phyloP scores from a whole-genome alignment of 1,140 invertebrate species.

The Plutomurus gul region DNA sequence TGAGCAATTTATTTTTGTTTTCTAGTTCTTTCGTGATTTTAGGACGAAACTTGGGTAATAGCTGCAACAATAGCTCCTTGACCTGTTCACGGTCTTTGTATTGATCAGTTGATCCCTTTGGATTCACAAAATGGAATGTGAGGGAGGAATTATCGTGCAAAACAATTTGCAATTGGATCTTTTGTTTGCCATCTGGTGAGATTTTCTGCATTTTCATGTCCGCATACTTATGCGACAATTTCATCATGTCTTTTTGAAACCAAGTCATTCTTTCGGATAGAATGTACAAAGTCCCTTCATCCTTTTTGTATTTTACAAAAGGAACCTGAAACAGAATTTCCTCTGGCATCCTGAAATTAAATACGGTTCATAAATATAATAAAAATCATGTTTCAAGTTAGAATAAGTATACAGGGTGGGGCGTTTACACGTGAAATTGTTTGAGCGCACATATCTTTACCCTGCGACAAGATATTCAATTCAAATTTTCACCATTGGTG shows the following conservation, averaged over 20 bases:
- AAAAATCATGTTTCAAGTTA: too few relatives aligned
- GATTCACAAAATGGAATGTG: constrained; percentile 97
- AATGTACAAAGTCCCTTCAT: constrained; percentile 91
- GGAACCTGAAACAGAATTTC: constrained; percentile 90
- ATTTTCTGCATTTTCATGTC: constrained; percentile 99
- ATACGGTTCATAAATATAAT: too few relatives aligned
- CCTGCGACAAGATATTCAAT: too few relatives aligned
- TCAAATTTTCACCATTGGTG: too few relatives aligned
- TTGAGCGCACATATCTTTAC: too few relatives aligned
- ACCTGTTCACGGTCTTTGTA: constrained; percentile 89
- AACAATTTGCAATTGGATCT: constrained; percentile 98
- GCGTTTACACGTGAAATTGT: too few relatives aligned
- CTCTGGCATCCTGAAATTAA: constrained; percentile 75
- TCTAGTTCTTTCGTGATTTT: constrained; percentile 92
- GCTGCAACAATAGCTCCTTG: constrained; percentile 87
- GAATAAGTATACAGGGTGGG: too few relatives aligned
- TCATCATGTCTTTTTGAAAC: constrained; percentile 86
- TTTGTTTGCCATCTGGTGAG: constrained; percentile 95
- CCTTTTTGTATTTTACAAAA: constrained; percentile 92
- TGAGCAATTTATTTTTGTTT: constrained; percentile 73
- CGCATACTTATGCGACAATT: constrained; percentile 88
- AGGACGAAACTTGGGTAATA: constrained; percentile 91
- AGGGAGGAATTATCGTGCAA: constrained; percentile 90
- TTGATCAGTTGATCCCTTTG: constrained; percentile 77
- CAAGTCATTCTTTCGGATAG: constrained; percentile 94